Evolutionary conservation across 2,113 vertebrate genomes (phyloP).

Genomic region (Cottus gobio): DNA sequence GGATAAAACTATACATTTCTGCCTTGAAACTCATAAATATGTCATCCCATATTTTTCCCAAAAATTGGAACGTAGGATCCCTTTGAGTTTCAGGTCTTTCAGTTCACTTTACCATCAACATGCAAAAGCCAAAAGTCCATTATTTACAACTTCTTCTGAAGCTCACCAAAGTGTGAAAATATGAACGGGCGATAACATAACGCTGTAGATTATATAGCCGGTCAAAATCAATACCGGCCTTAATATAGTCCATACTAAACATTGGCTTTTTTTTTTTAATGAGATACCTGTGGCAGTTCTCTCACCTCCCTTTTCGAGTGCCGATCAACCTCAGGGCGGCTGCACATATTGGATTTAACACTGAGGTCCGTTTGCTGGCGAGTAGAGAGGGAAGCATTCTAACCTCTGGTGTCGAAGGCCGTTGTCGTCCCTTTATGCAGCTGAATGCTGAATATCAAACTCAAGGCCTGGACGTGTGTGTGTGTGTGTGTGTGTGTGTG

Average conservation of each 20-base stretch:
- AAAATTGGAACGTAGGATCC: not conserved
- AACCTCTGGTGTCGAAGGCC: not conserved
- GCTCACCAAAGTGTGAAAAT: slow-evolving; percentile 58
- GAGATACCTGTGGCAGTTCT: slow-evolving; percentile 47
- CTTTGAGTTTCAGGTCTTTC: not conserved
- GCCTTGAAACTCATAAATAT: not conserved
- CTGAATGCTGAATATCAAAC: not conserved
- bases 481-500: not conserved
- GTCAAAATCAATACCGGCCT: slow-evolving; percentile 62
- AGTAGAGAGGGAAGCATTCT: not conserved
- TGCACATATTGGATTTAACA: slow-evolving; percentile 11
- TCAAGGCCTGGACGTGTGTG: not conserved
- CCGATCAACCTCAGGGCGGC: slow-evolving; percentile 3
- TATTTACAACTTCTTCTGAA: slow-evolving; percentile 52
- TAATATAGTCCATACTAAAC: slow-evolving; percentile 64
- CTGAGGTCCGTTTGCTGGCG: not conserved
- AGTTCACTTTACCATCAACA: slow-evolving; percentile 25
- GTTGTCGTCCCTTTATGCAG: slow-evolving; percentile 8
- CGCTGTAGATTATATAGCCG: slow-evolving; percentile 32
- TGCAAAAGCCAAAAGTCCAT: slow-evolving; percentile 6
- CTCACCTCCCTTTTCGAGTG: slow-evolving; percentile 36
- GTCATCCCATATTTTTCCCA: not conserved
- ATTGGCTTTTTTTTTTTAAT: slow-evolving; percentile 59
- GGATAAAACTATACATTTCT: slow-evolving; percentile 5
- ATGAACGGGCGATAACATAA: slow-evolving; percentile 8